Percentiles rank a stretch among this genome's conserved stretches.
Conservation (phyloP, 2,113 vertebrate species). For the Elgaria multicarinata region DNA sequence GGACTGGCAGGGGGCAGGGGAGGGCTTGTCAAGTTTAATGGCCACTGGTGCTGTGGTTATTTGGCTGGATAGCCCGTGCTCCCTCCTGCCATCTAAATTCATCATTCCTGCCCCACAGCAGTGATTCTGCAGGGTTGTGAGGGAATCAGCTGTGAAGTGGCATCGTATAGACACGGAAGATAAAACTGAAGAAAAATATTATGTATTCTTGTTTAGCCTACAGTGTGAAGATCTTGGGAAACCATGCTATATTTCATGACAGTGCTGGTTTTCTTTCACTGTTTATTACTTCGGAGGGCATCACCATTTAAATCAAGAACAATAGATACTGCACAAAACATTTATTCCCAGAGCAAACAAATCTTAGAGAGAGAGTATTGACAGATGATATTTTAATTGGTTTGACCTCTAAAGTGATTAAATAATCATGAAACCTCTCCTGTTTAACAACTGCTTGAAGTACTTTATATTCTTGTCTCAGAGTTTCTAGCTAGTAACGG, state of each 20-base stretch:
- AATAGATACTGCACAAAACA: constrained; percentile 64
- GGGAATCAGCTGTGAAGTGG: background rate
- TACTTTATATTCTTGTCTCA: constrained; percentile 71
- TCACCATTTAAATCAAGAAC: constrained; percentile 59
- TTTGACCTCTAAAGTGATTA: constrained; percentile 74
- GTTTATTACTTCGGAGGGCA: constrained; percentile 50
- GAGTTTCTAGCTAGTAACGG: constrained; percentile 66
- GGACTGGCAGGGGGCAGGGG: too few relatives aligned
- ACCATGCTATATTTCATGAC: background rate
- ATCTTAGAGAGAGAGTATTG: constrained; percentile 64
- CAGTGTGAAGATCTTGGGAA: constrained; percentile 34
- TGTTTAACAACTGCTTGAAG: constrained; percentile 71
- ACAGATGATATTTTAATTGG: constrained; percentile 77
- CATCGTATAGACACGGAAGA: background rate
- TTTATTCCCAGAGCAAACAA: constrained; percentile 63
- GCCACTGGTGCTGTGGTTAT: too few relatives aligned
- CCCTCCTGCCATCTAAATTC: too few relatives aligned
- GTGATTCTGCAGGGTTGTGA: too few relatives aligned
- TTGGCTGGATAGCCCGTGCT: too few relatives aligned
- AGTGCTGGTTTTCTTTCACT: background rate
- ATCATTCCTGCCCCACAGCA: too few relatives aligned
- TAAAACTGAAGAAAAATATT: background rate
- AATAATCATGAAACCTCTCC: constrained; percentile 75
- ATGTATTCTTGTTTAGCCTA: background rate
- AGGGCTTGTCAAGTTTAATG: too few relatives aligned